phyloP scores from a whole-genome alignment of 1,140 invertebrate genomes.

The Xylocopa sonorina region DNA sequence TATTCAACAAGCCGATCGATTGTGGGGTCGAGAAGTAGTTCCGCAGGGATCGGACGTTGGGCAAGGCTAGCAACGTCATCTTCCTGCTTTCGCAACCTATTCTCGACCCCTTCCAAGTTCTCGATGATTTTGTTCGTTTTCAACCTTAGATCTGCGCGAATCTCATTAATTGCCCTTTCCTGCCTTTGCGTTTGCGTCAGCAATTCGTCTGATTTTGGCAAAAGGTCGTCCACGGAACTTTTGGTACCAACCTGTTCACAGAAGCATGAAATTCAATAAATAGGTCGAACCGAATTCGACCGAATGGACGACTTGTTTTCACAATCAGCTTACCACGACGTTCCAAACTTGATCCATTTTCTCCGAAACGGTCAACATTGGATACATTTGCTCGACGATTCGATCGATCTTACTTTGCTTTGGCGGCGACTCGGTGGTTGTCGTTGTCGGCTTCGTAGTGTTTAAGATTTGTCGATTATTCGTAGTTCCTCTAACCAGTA shows the following conservation, averaged over 20 bases:
- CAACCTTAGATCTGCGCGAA: constrained; percentile 90
- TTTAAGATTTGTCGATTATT: constrained; percentile 79
- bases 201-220: constrained; percentile 92
- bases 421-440: constrained; percentile 19
- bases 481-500: constrained; percentile 83
- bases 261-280: background rate
- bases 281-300: too few relatives aligned
- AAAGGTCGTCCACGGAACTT: constrained; percentile 90
- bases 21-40: constrained; percentile 88
- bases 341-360: constrained; percentile 96
- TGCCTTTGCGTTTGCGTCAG: constrained; percentile 92
- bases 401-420: constrained; percentile 90
- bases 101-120: constrained; percentile 92
- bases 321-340: constrained; percentile 84
- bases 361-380: constrained; percentile 91
- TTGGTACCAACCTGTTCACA: constrained; percentile 86
- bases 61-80: constrained; percentile 88
- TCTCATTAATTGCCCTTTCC: constrained; percentile 92
- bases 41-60: constrained; percentile 87
- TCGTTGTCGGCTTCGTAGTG: constrained; percentile 48
- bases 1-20: constrained; percentile 90
- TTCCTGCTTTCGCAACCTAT: constrained; percentile 91
- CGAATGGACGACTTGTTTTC: too few relatives aligned
- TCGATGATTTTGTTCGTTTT: constrained; percentile 94
- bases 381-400: constrained; percentile 89